These are phyloP conservation scores for Caradrina clavipalpis DNA, from an alignment of 2,888 invertebrate species.

Conservation along the genomic window DNA sequence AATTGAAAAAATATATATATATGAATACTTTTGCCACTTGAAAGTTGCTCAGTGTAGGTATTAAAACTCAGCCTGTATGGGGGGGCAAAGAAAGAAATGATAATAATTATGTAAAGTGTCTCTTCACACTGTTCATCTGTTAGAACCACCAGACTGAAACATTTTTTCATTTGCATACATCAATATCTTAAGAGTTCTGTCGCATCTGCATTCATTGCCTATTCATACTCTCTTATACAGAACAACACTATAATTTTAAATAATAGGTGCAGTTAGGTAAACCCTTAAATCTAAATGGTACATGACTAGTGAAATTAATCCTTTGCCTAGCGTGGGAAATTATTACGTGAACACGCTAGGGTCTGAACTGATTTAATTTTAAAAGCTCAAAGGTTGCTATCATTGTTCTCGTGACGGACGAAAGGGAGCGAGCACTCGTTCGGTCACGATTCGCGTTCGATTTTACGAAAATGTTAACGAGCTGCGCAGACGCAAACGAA, in stretches of 20 bases:
- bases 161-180: constrained; percentile 20
- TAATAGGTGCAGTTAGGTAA: constrained; percentile 9
- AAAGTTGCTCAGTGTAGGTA: background rate
- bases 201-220: constrained; percentile 5
- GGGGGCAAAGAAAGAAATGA: background rate
- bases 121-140: constrained; percentile 17
- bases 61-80: background rate
- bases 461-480: constrained; percentile 85
- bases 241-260: constrained; percentile 6
- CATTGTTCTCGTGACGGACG: constrained; percentile 79
- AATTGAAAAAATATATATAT: background rate
- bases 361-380: constrained; percentile 63
- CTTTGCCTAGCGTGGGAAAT: constrained; percentile 58
- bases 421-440: constrained; percentile 81
- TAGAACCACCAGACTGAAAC: constrained; percentile 9
- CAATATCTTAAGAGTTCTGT: constrained; percentile 5
- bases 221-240: background rate
- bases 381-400: constrained; percentile 62
- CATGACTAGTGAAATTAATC: constrained; percentile 38
- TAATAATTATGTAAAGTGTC: background rate
- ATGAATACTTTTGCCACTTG: background rate
- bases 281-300: constrained; percentile 10
- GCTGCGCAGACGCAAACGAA: constrained; percentile 79
- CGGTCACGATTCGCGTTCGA: constrained; percentile 84
- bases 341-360: constrained; percentile 54